Conservation (phyloP, 2,888 invertebrate species). For the Epinotia bilunana region DNA sequence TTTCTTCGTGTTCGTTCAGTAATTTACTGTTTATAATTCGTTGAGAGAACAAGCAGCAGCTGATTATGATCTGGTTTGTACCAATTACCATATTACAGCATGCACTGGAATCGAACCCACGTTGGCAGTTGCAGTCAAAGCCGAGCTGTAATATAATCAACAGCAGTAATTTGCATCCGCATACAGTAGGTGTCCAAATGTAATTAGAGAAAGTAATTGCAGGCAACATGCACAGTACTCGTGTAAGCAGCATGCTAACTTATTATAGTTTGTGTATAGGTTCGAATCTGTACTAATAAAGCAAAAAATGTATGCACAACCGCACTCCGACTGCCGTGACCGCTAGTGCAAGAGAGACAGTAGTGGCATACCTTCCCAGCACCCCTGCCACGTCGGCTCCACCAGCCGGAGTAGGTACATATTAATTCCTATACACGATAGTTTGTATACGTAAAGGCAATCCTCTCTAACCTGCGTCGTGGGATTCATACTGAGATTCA, state of each 20-base stretch:
- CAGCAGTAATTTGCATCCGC: constrained; percentile 39
- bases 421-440: not conserved
- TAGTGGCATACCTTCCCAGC: too few relatives aligned
- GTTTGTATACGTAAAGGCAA: not conserved
- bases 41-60: not conserved
- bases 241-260: constrained; percentile 8
- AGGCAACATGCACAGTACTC: constrained; percentile 33
- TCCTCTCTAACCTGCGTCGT: too few relatives aligned
- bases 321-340: too few relatives aligned
- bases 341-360: too few relatives aligned
- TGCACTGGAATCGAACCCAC: constrained; percentile 17
- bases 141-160: constrained; percentile 34
- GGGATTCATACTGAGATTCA: too few relatives aligned
- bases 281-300: too few relatives aligned
- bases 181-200: constrained; percentile 44
- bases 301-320: too few relatives aligned
- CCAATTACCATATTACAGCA: not conserved
- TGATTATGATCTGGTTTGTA: not conserved
- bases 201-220: constrained; percentile 46
- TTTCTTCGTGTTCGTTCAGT: too few relatives aligned
- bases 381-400: too few relatives aligned
- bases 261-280: not conserved
- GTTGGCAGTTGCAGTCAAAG: not conserved
- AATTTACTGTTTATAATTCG: too few relatives aligned
- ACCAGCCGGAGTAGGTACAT: too few relatives aligned